Evolutionary conservation across 1,140 invertebrate genomes (phyloP).

Genomic region (Heliconius eleuchia): DNA sequence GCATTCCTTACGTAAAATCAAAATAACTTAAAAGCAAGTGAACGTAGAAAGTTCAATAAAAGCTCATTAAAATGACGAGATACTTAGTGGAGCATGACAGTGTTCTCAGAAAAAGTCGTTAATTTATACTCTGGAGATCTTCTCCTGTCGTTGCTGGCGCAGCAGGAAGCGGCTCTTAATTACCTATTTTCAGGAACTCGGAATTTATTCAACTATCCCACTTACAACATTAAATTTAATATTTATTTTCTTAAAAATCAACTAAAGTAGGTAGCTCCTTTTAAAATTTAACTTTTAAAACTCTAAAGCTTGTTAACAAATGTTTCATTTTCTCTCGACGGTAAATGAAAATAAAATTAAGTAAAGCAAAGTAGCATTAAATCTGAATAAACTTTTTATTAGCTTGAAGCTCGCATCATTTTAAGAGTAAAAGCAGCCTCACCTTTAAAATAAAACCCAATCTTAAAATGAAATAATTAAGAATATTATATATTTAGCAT

Average conservation of each 20-base stretch:
- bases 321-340: not conserved
- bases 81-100: not conserved
- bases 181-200: slow-evolving; percentile 3
- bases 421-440: not conserved
- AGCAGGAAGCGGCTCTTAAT: not conserved
- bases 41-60: not conserved
- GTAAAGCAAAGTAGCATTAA: not conserved
- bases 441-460: not conserved
- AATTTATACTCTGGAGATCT: not conserved
- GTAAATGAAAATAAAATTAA: not conserved
- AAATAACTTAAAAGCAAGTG: not conserved
- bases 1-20: not conserved
- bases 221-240: not conserved
- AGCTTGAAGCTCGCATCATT: not conserved
- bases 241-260: not conserved
- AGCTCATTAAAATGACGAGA: slow-evolving; percentile 5
- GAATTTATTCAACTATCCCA: not conserved
- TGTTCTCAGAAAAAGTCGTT: not conserved
- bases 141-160: not conserved
- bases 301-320: not conserved
- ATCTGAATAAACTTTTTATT: slow-evolving; percentile 1
- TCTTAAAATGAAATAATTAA: not conserved
- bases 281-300: not conserved
- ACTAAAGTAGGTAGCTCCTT: not conserved
- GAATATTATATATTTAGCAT: not conserved